These are phyloP conservation scores for Euzophera pinguis DNA, from an alignment of 2,888 invertebrate genomes.

Conservation along the genomic window DNA sequence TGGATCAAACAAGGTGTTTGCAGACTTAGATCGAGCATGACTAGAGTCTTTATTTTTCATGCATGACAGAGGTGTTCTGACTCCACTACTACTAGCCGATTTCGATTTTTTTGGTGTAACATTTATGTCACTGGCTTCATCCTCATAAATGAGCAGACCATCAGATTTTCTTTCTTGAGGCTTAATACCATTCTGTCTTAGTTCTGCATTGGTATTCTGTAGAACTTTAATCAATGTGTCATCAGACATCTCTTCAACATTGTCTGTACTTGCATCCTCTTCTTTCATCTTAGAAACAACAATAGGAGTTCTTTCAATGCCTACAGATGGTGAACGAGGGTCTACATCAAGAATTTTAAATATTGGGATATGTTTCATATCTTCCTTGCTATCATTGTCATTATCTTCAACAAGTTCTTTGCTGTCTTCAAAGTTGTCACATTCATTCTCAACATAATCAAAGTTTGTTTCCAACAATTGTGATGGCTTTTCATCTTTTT, in stretches of 20 bases:
- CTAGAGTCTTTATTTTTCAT: conserved; percentile 70
- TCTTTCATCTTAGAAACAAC: conserved; percentile 51
- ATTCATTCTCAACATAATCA: conserved; percentile 72
- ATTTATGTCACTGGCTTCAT: conserved; percentile 50
- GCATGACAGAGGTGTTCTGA: conserved; percentile 71
- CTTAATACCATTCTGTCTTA: conserved; percentile 39
- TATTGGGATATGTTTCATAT: conserved; percentile 32
- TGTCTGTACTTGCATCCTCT: conserved; percentile 38
- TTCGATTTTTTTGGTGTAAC: conserved; percentile 62
- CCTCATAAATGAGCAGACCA: conserved; percentile 80
- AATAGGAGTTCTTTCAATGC: conserved; percentile 73
- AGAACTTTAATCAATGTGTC: conserved; percentile 65
- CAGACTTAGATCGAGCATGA: conserved; percentile 67
- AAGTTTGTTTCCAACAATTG: conserved; percentile 81
- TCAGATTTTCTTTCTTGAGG: conserved; percentile 57
- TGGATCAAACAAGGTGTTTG: conserved; percentile 56
- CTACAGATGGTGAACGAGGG: conserved; percentile 70
- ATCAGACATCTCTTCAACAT: conserved; percentile 73
- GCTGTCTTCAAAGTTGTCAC: conserved; percentile 44
- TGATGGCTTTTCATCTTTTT: conserved; percentile 42
- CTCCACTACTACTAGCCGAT: conserved; percentile 49
- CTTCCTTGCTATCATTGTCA: conserved; percentile 22
- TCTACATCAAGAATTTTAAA: conserved; percentile 59
- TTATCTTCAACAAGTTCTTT: conserved; percentile 28
- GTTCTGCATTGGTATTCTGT: conserved; percentile 58